Evolutionary conservation across 2,797 vertebrate species (phyloP).

Genomic region (Apogon hyalosoma): DNA sequence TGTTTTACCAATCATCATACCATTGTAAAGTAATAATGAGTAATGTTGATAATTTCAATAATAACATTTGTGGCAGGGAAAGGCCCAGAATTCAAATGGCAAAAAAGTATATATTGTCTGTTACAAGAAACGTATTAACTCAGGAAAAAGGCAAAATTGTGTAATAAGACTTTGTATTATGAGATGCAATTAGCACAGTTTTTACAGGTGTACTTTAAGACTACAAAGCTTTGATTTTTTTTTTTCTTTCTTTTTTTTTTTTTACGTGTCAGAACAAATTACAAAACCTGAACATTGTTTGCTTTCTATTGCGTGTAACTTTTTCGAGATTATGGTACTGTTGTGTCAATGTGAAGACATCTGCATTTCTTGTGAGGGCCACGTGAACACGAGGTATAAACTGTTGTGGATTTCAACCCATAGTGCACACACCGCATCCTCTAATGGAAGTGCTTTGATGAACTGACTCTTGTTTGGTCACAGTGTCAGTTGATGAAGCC

Average conservation of each 20-base stretch:
- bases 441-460: slow-evolving; percentile 29
- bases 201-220: slow-evolving; percentile 84
- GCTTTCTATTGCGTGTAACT: slow-evolving; percentile 76
- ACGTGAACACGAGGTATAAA: slow-evolving; percentile 52
- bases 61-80: slow-evolving; percentile 91
- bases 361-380: slow-evolving; percentile 66
- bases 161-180: slow-evolving; percentile 86
- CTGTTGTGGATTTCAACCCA: slow-evolving; percentile 47
- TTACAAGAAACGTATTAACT: slow-evolving; percentile 90
- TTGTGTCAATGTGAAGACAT: slow-evolving; percentile 79
- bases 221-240: slow-evolving; percentile 80
- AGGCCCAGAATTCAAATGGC: slow-evolving; percentile 96
- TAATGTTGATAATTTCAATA: slow-evolving; percentile 86
- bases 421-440: slow-evolving; percentile 17
- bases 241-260: slow-evolving; percentile 23
- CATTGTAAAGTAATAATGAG: slow-evolving; percentile 92
- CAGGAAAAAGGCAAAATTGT: slow-evolving; percentile 88
- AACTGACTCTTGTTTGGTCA: slow-evolving; percentile 16
- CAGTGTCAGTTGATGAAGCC: slow-evolving; percentile 15
- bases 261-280: slow-evolving; percentile 68
- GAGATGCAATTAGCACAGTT: slow-evolving; percentile 86
- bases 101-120: slow-evolving; percentile 92
- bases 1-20: slow-evolving; percentile 95
- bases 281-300: slow-evolving; percentile 65
- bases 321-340: slow-evolving; percentile 84